Base-by-base conservation (phyloP, 2,797 vertebrate species). In the Hozukius guyotensis region DNA sequence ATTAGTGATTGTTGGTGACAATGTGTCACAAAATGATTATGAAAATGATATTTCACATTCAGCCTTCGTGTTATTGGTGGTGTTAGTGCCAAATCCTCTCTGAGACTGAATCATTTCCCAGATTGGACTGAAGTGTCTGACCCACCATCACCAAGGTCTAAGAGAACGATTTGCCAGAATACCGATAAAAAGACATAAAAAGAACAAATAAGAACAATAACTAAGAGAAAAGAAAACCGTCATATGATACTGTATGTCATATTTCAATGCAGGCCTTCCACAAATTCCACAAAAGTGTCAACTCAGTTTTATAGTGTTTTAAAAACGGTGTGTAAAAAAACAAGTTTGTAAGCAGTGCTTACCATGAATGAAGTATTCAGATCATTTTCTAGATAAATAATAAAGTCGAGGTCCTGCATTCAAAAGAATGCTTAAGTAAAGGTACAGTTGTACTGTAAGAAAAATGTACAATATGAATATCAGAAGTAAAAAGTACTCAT, bases 111-210 rank as follows among this genome's bases (percentile, higher is more conserved):
- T 79, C 24, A 67, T 73, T 73, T 55, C 22, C 18, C 6, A 67
- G 62, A 65, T 66, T 29, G 62, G 10, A 79, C 24, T 24, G 52
- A 75, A 63, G 49, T 36, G 52, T 75, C 31, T 61, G 71, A 68
- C 59, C 61, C 32, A 14, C 24, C 38, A 46, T 20, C 32, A 38
- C 52, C 32, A n/a, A 31, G 12, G 13, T 38, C 62, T 68, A 18
- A 16, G 9, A 25, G 10, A 29, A 65, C 9, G 12, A 52, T 25
- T 49, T 11, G 16, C 8, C 4, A 29, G 31, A 8, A 24, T 46
- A 32, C 25, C 24, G 22, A 53, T 27, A 29, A 56, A 5, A 11
- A 27, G 18, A 27, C 0, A 25, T 5, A 20, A 52, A 14, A 73
- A 52, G 13, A 11, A 31, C 11, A 4, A 65, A 42, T 22, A 66